Conservation (phyloP, 2,888 invertebrate genomes). For the Lydus trimaculatus region DNA sequence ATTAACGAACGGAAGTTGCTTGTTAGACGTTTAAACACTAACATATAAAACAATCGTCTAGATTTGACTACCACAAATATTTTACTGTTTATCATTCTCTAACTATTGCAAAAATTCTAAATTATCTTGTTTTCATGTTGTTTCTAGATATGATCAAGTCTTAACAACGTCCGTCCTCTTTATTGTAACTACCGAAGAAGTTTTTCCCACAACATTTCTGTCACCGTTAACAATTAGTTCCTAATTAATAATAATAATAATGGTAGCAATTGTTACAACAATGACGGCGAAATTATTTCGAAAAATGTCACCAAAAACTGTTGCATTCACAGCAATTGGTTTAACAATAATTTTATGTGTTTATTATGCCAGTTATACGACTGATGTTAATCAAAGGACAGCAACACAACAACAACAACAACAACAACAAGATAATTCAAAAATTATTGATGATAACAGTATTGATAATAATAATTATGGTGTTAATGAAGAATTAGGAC, state of each 20-base stretch:
- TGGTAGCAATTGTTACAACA: conserved; percentile 8
- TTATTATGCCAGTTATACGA: conserved; percentile 60
- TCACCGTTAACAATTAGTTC: conserved; percentile 2
- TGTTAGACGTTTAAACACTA: conserved; percentile 16
- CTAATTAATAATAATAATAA: background rate
- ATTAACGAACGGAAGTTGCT: conserved; percentile 31
- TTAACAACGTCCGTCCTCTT: background rate
- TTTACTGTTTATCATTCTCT: background rate
- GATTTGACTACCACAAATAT: background rate
- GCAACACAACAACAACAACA: conserved; percentile 8
- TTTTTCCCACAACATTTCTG: background rate
- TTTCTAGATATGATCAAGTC: conserved; percentile 1
- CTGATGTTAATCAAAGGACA: conserved; percentile 45
- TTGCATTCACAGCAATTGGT: conserved; percentile 56
- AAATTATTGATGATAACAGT: background rate
- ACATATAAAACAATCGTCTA: background rate
- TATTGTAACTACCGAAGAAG: background rate
- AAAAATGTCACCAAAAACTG: conserved; percentile 57
- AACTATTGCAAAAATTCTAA: background rate
- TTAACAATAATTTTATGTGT: conserved; percentile 59
- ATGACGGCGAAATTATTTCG: conserved; percentile 55
- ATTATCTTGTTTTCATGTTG: background rate
- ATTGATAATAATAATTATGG: background rate
- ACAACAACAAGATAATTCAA: background rate
- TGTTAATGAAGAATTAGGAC: background rate